Conservation (phyloP, 1,140 invertebrate genomes). For the Drosophila orosa region DNA sequence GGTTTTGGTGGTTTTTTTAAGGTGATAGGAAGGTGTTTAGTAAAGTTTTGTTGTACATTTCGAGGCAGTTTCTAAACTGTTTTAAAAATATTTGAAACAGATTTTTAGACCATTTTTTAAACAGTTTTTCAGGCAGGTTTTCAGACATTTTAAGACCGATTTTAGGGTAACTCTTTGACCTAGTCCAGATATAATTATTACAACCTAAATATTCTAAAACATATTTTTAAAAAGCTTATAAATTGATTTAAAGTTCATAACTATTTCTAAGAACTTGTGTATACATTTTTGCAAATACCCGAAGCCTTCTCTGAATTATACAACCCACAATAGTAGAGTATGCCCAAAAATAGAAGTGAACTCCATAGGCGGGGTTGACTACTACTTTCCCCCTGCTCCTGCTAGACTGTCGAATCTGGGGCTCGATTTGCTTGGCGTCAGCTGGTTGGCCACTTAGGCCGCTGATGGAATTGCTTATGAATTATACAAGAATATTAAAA, state of each 20-base stretch:
- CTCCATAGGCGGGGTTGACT: slow-evolving; percentile 16
- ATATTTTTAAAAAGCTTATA: not conserved
- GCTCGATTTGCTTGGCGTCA: slow-evolving; percentile 68
- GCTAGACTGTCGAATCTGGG: slow-evolving; percentile 29
- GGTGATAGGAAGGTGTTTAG: no score
- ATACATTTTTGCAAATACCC: no score
- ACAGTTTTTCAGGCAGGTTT: not conserved
- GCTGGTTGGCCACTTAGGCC: slow-evolving; percentile 83
- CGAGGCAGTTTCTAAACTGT: no score
- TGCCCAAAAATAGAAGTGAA: slow-evolving; percentile 1
- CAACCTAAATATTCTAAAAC: not conserved
- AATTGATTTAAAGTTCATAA: not conserved
- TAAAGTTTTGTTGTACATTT: no score
- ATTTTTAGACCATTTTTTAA: no score
- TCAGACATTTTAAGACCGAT: not conserved
- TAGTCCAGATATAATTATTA: not conserved
- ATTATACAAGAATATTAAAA: slow-evolving; percentile 84
- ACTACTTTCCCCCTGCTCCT: not conserved
- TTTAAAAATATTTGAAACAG: no score
- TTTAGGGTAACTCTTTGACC: no score
- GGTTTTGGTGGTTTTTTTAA: no score
- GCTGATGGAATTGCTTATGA: slow-evolving; percentile 84
- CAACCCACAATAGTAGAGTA: not conserved
- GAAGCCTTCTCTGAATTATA: not conserved
- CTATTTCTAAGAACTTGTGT: no score